These are phyloP conservation scores for Heliconius ethilla DNA, from an alignment of 2,888 invertebrate species.

Conservation along the genomic window DNA sequence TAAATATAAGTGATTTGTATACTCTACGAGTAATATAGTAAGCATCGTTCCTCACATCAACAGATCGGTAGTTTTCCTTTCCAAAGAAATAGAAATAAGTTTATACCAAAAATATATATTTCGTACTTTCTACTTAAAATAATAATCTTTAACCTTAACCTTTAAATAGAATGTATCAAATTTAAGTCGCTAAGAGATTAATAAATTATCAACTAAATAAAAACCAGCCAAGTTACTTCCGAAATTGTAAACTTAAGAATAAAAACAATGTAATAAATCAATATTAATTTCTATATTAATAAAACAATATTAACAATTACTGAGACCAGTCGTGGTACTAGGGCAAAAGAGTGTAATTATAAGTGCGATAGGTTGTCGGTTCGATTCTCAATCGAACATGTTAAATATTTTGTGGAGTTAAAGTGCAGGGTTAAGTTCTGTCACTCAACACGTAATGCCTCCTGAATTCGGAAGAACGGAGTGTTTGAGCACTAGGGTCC, in stretches of 20 bases:
- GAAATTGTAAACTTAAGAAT: not conserved
- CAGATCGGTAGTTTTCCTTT: not conserved
- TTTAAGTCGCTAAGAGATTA: no score
- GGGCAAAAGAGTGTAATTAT: no score
- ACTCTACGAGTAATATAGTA: not conserved
- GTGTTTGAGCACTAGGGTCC: no score
- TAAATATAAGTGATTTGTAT: no score
- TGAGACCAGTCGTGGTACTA: no score
- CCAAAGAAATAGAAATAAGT: not conserved
- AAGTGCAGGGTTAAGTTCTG: no score
- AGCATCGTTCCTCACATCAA: not conserved
- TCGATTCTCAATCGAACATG: no score
- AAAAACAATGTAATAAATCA: not conserved
- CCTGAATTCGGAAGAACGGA: no score
- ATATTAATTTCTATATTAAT: not conserved
- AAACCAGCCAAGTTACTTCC: not conserved
- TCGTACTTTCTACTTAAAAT: conserved; percentile 4
- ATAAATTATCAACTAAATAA: no score
- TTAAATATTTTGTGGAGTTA: no score
- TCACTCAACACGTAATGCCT: no score
- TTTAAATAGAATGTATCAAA: conserved; percentile 12
- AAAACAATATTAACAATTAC: not conserved
- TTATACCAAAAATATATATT: not conserved
- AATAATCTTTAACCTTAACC: conserved; percentile 14
- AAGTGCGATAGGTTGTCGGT: no score